These are phyloP conservation scores for Gymnarchus niloticus DNA, from an alignment of 2,113 vertebrate genomes.

Conservation along the genomic window DNA sequence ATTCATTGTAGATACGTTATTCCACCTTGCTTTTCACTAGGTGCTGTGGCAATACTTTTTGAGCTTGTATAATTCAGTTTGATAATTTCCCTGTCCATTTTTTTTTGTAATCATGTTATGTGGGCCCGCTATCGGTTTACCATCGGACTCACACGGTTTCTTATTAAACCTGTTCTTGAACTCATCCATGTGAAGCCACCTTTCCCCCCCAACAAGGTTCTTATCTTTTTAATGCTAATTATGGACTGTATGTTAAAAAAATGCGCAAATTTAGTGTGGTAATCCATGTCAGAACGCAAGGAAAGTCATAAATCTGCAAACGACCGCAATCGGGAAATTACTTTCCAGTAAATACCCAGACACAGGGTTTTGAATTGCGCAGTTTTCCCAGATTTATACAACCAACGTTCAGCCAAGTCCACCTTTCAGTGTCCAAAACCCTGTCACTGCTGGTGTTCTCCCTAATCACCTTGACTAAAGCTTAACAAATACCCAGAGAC, in stretches of 20 bases:
- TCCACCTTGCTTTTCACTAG: too few relatives aligned
- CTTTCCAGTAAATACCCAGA: neutral
- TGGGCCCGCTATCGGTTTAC: too few relatives aligned
- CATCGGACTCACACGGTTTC: too few relatives aligned
- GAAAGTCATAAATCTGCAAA: conserved; percentile 9
- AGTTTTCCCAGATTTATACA: neutral
- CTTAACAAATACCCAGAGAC: neutral
- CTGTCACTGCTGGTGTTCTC: neutral
- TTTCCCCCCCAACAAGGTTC: too few relatives aligned
- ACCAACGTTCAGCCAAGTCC: neutral
- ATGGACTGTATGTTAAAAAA: neutral
- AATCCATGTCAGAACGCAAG: neutral
- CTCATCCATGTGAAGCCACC: too few relatives aligned
- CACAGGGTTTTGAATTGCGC: neutral
- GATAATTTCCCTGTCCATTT: too few relatives aligned
- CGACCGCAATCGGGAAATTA: neutral
- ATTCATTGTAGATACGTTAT: too few relatives aligned
- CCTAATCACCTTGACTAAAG: conserved; percentile 14
- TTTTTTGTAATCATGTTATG: too few relatives aligned
- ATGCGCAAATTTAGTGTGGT: neutral
- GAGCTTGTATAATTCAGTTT: too few relatives aligned
- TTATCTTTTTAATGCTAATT: too few relatives aligned
- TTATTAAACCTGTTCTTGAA: too few relatives aligned
- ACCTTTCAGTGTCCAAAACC: neutral
- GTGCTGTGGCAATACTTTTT: too few relatives aligned